Evolutionary conservation across 2,888 invertebrate genomes (phyloP).

Genomic region (Colostygia pectinataria): DNA sequence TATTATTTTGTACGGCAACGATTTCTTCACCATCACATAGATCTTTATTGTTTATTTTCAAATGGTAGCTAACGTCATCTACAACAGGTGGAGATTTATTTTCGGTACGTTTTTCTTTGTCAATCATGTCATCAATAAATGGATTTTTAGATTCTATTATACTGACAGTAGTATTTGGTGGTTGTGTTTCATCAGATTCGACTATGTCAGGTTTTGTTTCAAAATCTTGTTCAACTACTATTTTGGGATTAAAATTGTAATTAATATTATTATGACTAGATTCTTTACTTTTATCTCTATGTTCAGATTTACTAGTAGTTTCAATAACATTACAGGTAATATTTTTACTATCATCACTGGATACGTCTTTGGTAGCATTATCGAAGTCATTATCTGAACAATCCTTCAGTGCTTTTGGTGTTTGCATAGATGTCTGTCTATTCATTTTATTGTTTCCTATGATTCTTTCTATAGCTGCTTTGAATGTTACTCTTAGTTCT

Average conservation of each 20-base stretch:
- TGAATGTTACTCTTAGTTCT: constrained; percentile 65
- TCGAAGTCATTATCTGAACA: constrained; percentile 23
- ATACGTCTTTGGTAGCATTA: constrained; percentile 8
- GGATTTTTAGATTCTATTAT: constrained; percentile 32
- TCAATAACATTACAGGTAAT: background rate
- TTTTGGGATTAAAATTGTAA: background rate
- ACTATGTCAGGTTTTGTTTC: background rate
- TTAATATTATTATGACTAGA: constrained; percentile 1
- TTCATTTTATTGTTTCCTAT: constrained; percentile 48
- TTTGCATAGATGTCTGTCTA: constrained; percentile 13
- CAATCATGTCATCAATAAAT: constrained; percentile 30
- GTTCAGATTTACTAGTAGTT: constrained; percentile 1
- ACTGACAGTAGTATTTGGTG: constrained; percentile 13
- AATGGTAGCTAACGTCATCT: constrained; percentile 69
- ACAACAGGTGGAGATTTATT: constrained; percentile 37
- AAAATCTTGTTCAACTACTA: constrained; percentile 5
- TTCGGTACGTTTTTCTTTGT: constrained; percentile 18
- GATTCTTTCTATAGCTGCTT: constrained; percentile 68
- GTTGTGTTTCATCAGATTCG: constrained; percentile 1
- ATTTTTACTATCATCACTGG: constrained; percentile 9
- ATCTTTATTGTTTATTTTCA: constrained; percentile 71
- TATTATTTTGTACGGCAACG: constrained; percentile 36
- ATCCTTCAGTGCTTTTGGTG: constrained; percentile 31
- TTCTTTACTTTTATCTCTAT: constrained; percentile 3
- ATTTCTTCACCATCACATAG: constrained; percentile 41